Evolutionary conservation across 2,888 invertebrate species (phyloP).

Genomic region (Drosophila austrosaltans): DNA sequence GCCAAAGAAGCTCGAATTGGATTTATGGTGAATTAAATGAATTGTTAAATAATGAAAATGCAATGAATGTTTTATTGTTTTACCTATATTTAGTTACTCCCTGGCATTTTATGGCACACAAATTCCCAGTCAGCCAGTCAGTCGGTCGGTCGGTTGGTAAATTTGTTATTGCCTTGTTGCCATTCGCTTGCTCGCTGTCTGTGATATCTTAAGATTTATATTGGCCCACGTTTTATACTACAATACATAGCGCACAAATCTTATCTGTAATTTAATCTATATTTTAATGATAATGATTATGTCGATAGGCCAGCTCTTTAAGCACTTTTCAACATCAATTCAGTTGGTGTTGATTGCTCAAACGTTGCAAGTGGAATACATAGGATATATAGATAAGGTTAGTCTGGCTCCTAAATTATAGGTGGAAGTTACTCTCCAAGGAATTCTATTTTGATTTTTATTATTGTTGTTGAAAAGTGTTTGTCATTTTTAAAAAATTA

Average conservation of each 20-base stretch:
- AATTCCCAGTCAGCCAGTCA: conserved; percentile 8
- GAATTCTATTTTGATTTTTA: conserved; percentile 14
- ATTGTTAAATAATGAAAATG: conserved; percentile 10
- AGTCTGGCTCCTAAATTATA: not conserved
- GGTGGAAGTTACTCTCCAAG: conserved; percentile 7
- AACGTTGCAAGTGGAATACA: conserved; percentile 26
- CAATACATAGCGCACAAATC: conserved; percentile 34
- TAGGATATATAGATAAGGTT: conserved; percentile 21
- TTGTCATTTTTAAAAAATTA: not conserved
- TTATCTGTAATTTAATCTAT: conserved; percentile 67
- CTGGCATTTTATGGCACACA: not conserved
- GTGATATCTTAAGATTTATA: conserved; percentile 72
- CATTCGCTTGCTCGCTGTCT: conserved; percentile 30
- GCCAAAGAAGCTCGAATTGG: conserved; percentile 52
- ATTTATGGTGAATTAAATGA: conserved; percentile 35
- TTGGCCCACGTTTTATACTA: conserved; percentile 38
- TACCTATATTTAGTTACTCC: not conserved
- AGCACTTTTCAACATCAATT: conserved; percentile 39
- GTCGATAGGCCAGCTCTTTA: conserved; percentile 52
- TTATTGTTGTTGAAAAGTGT: conserved; percentile 10
- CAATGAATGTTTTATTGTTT: conserved; percentile 18
- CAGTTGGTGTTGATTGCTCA: conserved; percentile 53
- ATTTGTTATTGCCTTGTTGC: conserved; percentile 34
- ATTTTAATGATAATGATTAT: conserved; percentile 59
- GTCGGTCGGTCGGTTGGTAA: conserved; percentile 9